A percentile compares a stretch with the other conserved stretches of the same genome.
Conservation (phyloP, 1,140 invertebrate genomes). For the Philotrypesis tridentata region DNA sequence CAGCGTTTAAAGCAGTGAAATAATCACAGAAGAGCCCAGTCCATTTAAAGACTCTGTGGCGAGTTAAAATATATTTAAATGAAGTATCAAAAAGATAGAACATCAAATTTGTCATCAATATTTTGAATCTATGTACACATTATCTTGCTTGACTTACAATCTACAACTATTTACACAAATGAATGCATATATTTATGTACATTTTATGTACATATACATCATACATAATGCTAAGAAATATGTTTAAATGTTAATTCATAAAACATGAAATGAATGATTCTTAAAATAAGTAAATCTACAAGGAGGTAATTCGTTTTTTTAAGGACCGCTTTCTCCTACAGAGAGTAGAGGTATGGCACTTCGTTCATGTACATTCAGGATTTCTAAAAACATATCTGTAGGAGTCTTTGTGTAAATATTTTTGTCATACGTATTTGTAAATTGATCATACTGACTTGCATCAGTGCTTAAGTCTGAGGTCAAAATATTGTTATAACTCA, state of each 20-base stretch:
- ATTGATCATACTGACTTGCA: conserved; percentile 20
- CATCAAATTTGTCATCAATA: background rate
- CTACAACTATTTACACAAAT: background rate
- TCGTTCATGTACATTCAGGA: conserved; percentile 54
- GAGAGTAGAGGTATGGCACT: conserved; percentile 46
- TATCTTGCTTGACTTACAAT: background rate
- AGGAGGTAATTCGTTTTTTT: background rate
- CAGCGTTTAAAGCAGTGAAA: conserved; percentile 17
- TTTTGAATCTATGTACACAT: background rate
- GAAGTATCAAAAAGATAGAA: background rate
- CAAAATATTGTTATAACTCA: conserved; percentile 42
- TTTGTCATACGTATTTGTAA: conserved; percentile 30
- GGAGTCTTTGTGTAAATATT: conserved; percentile 45
- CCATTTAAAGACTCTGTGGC: background rate
- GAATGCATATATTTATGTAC: background rate
- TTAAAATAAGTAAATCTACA: conserved; percentile 19
- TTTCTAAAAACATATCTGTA: conserved; percentile 58
- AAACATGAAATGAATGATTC: conserved; percentile 14
- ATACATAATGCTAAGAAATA: conserved; percentile 11
- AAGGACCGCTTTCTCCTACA: conserved; percentile 29
- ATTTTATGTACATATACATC: background rate
- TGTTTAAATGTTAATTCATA: background rate
- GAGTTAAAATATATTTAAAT: background rate
- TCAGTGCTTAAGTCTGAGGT: background rate
- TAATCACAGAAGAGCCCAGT: conserved; percentile 44